Percentiles rank a stretch among this genome's conserved stretches.
These are phyloP conservation scores for Nothocercus nigrocapillus DNA, from an alignment of 2,113 vertebrate species.

Conservation along the genomic window DNA sequence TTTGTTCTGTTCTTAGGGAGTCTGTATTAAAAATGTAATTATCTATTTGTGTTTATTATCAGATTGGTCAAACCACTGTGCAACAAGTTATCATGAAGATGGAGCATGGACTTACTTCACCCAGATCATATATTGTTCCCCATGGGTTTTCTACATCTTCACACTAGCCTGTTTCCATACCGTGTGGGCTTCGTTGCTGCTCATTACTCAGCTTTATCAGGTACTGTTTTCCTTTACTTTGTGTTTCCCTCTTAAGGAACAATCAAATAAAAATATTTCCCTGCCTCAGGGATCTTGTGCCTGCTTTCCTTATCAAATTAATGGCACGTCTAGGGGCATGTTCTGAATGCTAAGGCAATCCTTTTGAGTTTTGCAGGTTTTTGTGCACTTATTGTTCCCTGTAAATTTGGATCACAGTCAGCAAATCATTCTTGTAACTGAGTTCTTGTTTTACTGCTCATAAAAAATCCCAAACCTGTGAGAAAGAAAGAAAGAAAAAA, in stretches of 20 bases:
- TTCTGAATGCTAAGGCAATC: background rate
- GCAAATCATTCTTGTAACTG: background rate
- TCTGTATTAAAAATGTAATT: background rate
- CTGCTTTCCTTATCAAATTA: background rate
- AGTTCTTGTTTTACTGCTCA: background rate
- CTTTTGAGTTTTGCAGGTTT: background rate
- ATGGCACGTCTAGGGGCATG: background rate
- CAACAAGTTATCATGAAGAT: constrained; percentile 76
- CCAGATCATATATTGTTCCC: constrained; percentile 83
- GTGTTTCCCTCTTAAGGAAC: background rate
- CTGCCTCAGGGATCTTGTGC: background rate
- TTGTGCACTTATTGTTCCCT: background rate
- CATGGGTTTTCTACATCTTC: constrained; percentile 89
- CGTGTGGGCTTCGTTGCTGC: constrained; percentile 80
- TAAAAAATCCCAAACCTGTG: background rate
- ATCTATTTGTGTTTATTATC: background rate
- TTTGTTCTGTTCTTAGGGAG: background rate
- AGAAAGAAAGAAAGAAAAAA: background rate
- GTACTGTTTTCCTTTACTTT: constrained; percentile 68
- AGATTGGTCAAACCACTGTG: constrained; percentile 90
- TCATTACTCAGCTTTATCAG: constrained; percentile 91
- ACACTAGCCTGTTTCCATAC: constrained; percentile 82
- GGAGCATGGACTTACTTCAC: constrained; percentile 81
- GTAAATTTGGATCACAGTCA: background rate
- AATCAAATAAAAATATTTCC: background rate